Base-by-base conservation (phyloP, 2,888 invertebrate genomes). In the Polietes domitor region DNA sequence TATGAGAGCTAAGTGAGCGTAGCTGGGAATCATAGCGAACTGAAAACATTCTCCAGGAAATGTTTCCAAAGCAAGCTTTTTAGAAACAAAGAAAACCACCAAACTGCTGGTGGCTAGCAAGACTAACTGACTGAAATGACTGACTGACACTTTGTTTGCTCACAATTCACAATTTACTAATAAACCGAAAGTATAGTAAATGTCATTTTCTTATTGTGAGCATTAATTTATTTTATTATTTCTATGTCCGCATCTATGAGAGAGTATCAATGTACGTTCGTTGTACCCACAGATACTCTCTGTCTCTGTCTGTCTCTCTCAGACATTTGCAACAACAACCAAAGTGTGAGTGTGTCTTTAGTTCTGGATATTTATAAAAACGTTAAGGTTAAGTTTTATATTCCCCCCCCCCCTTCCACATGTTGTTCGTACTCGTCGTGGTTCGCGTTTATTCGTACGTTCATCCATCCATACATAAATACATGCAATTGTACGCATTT, bases 111-210 rank as follows among this genome's bases (percentile, higher is more conserved):
- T n/a, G n/a, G n/a, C n/a, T n/a, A n/a, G n/a, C n/a, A n/a, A n/a
- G n/a, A n/a, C n/a, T n/a, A n/a, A n/a, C n/a, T n/a, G n/a, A n/a
- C n/a, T n/a, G n/a, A n/a, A n/a, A n/a, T n/a, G n/a, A n/a, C n/a
- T n/a, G n/a, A n/a, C n/a, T n/a, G 41, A 24, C 55, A 55, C 24
- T 55, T 55, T 50, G 50, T 50, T 50, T 17, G 50, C 17, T 50
- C 19, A n/a, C n/a, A n/a, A n/a, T n/a, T n/a, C n/a, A 55, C 55
- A 55, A 55, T 55, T 55, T 55, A 55, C 55, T 55, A 55, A 55
- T 55, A 21, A 55, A 24, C 55, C 21, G 55, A 55, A 55, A 55
- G 55, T 24, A 24, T 12, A 41, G 41, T 55, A 55, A 55, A 21
- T 24, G 21, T 55, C 24, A 24, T 21, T 55, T 55, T 55, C 9